Evolutionary conservation across 2,113 vertebrate genomes (phyloP), one percentile per base, ranked within the genome.

Genomic region (Phycodurus eques): DNA sequence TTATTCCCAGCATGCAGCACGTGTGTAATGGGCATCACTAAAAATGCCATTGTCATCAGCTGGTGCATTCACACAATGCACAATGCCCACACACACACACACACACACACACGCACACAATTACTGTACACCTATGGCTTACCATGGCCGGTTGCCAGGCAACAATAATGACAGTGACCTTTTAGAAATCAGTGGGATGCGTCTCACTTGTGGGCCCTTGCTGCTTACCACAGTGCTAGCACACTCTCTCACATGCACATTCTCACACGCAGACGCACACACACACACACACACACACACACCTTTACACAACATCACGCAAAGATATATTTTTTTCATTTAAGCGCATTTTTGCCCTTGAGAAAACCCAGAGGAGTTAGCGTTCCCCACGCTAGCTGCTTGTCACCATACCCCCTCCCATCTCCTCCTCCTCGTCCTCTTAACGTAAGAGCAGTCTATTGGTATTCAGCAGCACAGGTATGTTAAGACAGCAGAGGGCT

Each of bases 151-250:
- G 93, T 93, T 93, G 93, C 93, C 91, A 89, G 87, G 93, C 93
- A 93, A 93, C 93, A 91, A 89, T 92, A 93, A 92, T 90, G 90
- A 92, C 85, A 90, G 87, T 93, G 93, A 93, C 93, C 93, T 93
- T 93, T 93, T 84, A 83, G 87, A 91, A 90, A 89, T 90, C 91
- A 90, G 88, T 78, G 83, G 90, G 88, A 84, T 87, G 69, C 27
- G 70, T 78, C 68, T 66, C 77, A 83, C 82, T 79, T 83, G 79
- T 83, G 80, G 75, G 78, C 69, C 68, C 78, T 65, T n/a, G 9
- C 20, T 7, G 14, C 20, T 54, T 54, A 54, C n/a, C 53, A 54
- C 20, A 22, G 53, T 22, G 53, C 53, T 51, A 15, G 1, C 15
- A 20, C 49, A 8, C 17, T 17, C 49, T 6, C 49, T 6, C 49